Evolutionary conservation across 1,140 invertebrate genomes (phyloP).

Genomic region (Apis cerana): DNA sequence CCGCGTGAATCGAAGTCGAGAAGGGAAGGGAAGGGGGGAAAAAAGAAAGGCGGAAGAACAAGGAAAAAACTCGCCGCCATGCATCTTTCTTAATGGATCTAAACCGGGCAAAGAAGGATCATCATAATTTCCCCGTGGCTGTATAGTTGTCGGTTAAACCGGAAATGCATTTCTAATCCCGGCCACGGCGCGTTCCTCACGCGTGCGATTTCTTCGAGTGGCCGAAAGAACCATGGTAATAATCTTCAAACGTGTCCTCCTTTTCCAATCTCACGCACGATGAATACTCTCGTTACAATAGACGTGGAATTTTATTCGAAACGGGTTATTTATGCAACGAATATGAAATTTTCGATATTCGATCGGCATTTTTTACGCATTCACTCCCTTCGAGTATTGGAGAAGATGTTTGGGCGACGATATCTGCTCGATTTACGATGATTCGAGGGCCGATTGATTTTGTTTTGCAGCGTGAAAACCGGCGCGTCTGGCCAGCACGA

Average conservation of each 20-base stretch:
- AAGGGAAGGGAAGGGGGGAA: not conserved
- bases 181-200: slow-evolving; percentile 39
- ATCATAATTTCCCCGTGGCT: slow-evolving; percentile 56
- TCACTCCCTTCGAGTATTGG: too few relatives aligned
- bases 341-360: slow-evolving; percentile 21
- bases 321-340: not conserved
- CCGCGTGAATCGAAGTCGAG: not conserved
- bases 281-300: not conserved
- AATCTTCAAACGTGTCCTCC: too few relatives aligned
- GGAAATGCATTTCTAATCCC: slow-evolving; percentile 60
- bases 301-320: not conserved
- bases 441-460: slow-evolving; percentile 71
- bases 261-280: too few relatives aligned
- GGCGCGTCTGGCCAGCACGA: slow-evolving; percentile 16
- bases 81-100: slow-evolving; percentile 53
- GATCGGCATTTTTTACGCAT: not conserved
- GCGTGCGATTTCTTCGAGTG: slow-evolving; percentile 30
- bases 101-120: slow-evolving; percentile 50
- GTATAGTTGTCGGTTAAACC: slow-evolving; percentile 41
- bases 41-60: slow-evolving; percentile 40
- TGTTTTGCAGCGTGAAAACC: slow-evolving; percentile 21
- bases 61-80: slow-evolving; percentile 35
- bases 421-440: slow-evolving; percentile 71
- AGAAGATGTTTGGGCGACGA: not conserved
- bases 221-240: not conserved